phyloP scores from a whole-genome alignment of 2,113 vertebrate species.

The Cervus canadensis region DNA sequence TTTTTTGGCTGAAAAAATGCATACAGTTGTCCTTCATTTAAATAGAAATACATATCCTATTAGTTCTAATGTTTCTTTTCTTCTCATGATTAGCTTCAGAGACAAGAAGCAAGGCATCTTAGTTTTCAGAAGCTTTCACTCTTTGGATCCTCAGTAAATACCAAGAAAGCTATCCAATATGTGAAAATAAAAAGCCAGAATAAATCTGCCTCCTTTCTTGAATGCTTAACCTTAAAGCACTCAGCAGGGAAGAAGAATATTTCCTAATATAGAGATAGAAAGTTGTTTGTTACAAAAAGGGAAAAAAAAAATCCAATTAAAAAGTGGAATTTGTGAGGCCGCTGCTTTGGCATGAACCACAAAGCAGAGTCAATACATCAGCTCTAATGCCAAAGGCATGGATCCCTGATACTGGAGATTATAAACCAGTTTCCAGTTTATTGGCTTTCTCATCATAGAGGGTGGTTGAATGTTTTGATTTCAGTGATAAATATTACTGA shows the following conservation, averaged over 20 bases:
- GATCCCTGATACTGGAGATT: slow-evolving; percentile 34
- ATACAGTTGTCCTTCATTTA: not conserved
- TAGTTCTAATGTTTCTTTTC: not conserved
- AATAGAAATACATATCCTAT: slow-evolving; percentile 31
- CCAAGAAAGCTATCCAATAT: not conserved
- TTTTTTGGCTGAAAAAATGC: not conserved
- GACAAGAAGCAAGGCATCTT: not conserved
- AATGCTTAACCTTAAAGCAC: slow-evolving; percentile 45
- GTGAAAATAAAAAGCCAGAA: slow-evolving; percentile 51
- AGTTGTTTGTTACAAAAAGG: slow-evolving; percentile 52
- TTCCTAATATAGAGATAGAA: slow-evolving; percentile 53
- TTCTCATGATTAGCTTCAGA: not conserved
- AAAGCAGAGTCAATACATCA: slow-evolving; percentile 26
- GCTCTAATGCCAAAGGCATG: slow-evolving; percentile 37
- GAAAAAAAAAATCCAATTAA: slow-evolving; percentile 64
- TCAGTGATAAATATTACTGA: slow-evolving; percentile 30
- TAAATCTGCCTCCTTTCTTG: slow-evolving; percentile 25
- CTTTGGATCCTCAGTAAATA: slow-evolving; percentile 36
- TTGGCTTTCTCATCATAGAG: slow-evolving; percentile 32
- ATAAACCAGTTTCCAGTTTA: slow-evolving; percentile 44
- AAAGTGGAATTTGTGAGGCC: slow-evolving; percentile 67
- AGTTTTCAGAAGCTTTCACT: not conserved
- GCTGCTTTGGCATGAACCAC: slow-evolving; percentile 41
- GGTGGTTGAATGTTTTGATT: slow-evolving; percentile 21
- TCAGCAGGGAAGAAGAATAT: slow-evolving; percentile 57